Conservation (phyloP, 1,140 invertebrate species). For the Halesus radiatus region DNA sequence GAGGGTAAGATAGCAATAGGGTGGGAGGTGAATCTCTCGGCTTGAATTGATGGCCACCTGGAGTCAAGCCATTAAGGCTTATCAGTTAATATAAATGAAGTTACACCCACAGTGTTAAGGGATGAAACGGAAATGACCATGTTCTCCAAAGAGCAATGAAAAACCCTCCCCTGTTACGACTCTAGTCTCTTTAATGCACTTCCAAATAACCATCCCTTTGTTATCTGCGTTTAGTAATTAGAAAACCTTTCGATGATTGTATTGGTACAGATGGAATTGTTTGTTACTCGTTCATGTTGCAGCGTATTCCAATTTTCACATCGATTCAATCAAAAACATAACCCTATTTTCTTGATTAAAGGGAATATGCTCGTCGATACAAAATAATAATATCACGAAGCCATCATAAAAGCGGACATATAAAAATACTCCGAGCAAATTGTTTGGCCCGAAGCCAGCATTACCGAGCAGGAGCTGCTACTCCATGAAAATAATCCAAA, state of each 20-base stretch:
- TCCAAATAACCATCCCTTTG: no score
- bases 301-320: no score
- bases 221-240: no score
- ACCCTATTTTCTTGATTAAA: slow-evolving; percentile 6
- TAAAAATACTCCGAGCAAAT: slow-evolving; percentile 30
- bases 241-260: no score
- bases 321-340: neutral
- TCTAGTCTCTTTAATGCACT: no score
- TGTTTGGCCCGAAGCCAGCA: slow-evolving; percentile 22
- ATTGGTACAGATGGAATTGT: no score
- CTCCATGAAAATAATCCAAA: slow-evolving; percentile 26
- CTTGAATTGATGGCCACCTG: slow-evolving; percentile 38
- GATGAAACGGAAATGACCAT: slow-evolving; percentile 15
- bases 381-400: slow-evolving; percentile 24
- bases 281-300: no score
- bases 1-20: slow-evolving; percentile 3
- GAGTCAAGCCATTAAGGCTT: slow-evolving; percentile 44
- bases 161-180: no score
- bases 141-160: neutral
- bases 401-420: slow-evolving; percentile 36
- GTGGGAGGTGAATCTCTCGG: neutral
- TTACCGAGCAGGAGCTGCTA: neutral
- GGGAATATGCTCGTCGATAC: slow-evolving; percentile 22
- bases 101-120: slow-evolving; percentile 17
- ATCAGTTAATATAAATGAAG: slow-evolving; percentile 41